These are phyloP conservation scores for Labeo catla DNA, from an alignment of 2,113 vertebrate genomes.

Conservation along the genomic window DNA sequence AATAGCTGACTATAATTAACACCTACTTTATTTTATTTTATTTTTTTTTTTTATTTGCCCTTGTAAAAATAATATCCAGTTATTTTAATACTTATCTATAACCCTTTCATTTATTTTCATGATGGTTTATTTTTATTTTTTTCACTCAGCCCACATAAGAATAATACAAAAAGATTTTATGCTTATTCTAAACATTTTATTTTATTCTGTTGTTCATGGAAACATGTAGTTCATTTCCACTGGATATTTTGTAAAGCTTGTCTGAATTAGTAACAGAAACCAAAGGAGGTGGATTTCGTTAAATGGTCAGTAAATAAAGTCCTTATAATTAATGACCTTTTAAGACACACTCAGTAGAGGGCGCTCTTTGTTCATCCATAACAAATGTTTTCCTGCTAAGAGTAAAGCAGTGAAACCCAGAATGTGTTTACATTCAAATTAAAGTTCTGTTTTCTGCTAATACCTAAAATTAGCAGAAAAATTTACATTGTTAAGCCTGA, in stretches of 20 bases:
- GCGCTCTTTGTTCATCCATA: not conserved
- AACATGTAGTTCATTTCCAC: not conserved
- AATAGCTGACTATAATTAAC: not conserved
- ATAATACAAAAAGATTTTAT: no score
- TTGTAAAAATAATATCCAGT: no score
- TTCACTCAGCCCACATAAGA: no score
- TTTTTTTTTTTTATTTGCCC: no score
- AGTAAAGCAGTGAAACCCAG: not conserved
- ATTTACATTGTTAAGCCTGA: not conserved
- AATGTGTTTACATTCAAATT: constrained; percentile 4
- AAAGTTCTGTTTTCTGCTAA: not conserved
- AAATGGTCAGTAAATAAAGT: not conserved
- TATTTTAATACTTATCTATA: not conserved
- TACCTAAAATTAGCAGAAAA: not conserved
- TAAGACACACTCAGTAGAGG: not conserved
- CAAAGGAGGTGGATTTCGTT: not conserved
- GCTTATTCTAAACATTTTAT: not conserved
- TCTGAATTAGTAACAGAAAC: not conserved
- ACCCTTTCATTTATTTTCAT: no score
- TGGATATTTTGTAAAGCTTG: not conserved
- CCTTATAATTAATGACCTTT: not conserved
- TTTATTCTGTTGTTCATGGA: not conserved
- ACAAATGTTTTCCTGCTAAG: not conserved
- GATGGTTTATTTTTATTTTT: no score
- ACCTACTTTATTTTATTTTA: no score